Conservation (phyloP, 2,888 invertebrate species). For the Chymomyza caudatula region DNA sequence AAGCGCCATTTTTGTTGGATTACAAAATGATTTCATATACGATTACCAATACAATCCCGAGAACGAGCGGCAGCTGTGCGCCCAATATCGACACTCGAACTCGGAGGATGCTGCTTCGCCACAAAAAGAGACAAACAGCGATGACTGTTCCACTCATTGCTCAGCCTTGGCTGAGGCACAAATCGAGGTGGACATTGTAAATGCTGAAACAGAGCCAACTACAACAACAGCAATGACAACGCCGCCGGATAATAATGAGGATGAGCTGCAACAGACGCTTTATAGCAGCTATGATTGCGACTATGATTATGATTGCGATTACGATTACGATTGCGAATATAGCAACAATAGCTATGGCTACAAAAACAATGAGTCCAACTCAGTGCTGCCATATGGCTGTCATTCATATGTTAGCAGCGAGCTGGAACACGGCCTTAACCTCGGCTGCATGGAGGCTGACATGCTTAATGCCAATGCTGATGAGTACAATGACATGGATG, state of each 20-base stretch:
- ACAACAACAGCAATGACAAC: slow-evolving; percentile 3
- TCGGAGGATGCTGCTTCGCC: neutral
- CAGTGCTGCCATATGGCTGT: neutral
- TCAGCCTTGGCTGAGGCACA: neutral
- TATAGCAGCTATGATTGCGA: slow-evolving; percentile 24
- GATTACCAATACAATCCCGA: slow-evolving; percentile 61
- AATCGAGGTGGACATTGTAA: neutral
- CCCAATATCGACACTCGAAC: neutral
- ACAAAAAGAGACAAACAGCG: neutral
- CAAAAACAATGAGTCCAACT: neutral
- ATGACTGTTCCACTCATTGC: neutral
- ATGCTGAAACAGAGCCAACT: neutral
- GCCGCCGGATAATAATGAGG: slow-evolving; percentile 12
- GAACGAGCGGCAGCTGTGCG: slow-evolving; percentile 19
- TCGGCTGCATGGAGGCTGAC: neutral
- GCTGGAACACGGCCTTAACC: neutral
- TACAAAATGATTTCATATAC: slow-evolving; percentile 74
- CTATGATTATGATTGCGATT: slow-evolving; percentile 43
- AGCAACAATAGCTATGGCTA: slow-evolving; percentile 22
- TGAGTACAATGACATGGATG: neutral
- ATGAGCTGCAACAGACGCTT: slow-evolving; percentile 20
- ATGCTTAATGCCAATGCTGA: neutral
- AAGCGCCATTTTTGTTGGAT: slow-evolving; percentile 76
- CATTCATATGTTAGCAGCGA: neutral
- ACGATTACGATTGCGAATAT: slow-evolving; percentile 37